Evolutionary conservation across 2,888 invertebrate genomes (phyloP), one percentile per base, ranked within the genome.

Genomic region (Merodon equestris): DNA sequence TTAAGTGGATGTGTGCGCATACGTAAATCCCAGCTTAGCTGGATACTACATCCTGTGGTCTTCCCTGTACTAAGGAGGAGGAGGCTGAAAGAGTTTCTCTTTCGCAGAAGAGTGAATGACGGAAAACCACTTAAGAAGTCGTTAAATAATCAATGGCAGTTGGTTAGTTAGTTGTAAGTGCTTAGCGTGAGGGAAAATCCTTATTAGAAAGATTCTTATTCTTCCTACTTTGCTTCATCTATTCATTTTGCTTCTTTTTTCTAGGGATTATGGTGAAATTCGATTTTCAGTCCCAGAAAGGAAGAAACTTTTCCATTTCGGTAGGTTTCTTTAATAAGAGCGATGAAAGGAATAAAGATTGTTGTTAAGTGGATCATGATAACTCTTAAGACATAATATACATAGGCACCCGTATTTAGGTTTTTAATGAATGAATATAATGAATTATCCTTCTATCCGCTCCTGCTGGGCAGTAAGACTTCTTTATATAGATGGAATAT

Each of bases 131-230:
- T 87, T 87, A 88, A 87, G 87, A 87, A 87, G 85, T 87, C 86
- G 86, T 87, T 87, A 87, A 87, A 87, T 87, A 87, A 87, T 87
- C 87, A 87, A 87, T 87, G 87, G 79, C 54, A 73, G 73, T 79
- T 74, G 64, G 79, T 73, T 73, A 73, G 77, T 79, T 79, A 68
- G 79, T 73, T 79, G 79, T 79, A 73, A 79, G 79, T 58, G 73
- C 72, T 72, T 67, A 77, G 72, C 67, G 19, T 3, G 44, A 10
- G 48, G 42, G 44, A 45, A 13, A 56, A n/a, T 64, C 45, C 64
- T 68, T 73, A 73, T 74, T 68, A 79, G 73, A 68, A 70, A 68
- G 64, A 56, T n/a, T n/a, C 66, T 60, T 58, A 57, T 63, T 38
- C 17, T 50, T 44, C 51, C 38, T 18, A 13, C 14, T 44, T 66